These are phyloP conservation scores for Myotis vivesi DNA, from an alignment of 2,797 vertebrate species.

Conservation along the genomic window DNA sequence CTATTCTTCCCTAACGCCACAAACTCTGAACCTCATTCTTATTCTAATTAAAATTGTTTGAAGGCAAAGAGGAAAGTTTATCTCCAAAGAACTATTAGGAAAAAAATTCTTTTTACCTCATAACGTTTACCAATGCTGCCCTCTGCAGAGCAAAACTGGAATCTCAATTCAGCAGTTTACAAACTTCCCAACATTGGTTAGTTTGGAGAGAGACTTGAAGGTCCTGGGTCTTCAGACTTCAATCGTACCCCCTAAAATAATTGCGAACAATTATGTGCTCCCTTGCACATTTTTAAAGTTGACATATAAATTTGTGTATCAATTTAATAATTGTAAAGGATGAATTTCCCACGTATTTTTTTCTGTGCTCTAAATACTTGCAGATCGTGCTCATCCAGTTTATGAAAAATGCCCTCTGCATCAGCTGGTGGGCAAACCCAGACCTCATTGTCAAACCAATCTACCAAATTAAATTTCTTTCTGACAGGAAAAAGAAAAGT, in stretches of 20 bases:
- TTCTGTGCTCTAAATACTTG: not conserved
- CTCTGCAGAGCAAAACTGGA: constrained; percentile 61
- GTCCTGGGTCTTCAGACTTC: not conserved
- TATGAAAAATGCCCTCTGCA: not conserved
- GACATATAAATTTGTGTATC: not conserved
- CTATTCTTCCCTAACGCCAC: not conserved
- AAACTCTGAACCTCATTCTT: constrained; percentile 13
- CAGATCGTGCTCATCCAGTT: not conserved
- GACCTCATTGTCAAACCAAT: not conserved
- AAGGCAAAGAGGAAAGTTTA: not conserved
- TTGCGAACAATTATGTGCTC: not conserved
- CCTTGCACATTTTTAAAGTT: not conserved
- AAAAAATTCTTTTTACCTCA: not conserved
- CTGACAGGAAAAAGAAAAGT: not conserved
- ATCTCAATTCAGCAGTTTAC: not conserved
- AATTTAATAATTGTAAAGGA: not conserved
- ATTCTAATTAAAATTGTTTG: not conserved
- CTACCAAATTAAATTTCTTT: not conserved
- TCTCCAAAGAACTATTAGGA: not conserved
- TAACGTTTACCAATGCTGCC: constrained; percentile 71
- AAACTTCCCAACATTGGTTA: not conserved
- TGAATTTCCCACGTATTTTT: not conserved
- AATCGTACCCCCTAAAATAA: not conserved
- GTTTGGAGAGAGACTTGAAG: not conserved
- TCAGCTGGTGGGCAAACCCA: not conserved